Evolutionary conservation across 2,797 vertebrate genomes (phyloP).

Genomic region (Chiloscyllium punctatum): DNA sequence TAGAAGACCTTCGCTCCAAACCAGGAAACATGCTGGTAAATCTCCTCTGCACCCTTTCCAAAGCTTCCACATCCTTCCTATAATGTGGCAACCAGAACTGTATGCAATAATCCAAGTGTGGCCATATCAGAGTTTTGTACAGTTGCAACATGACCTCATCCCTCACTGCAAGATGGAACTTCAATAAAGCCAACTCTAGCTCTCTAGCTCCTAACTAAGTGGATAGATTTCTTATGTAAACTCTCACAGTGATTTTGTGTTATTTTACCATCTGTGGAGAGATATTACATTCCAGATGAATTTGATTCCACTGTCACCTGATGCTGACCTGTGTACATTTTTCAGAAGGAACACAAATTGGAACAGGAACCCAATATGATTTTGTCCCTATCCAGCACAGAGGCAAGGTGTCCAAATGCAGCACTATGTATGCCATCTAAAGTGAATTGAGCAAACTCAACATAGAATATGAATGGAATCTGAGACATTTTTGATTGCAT

Average conservation of each 20-base stretch:
- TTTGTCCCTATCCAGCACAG: background rate
- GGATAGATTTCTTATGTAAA: background rate
- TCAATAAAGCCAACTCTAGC: background rate
- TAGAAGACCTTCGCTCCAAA: too few species aligned
- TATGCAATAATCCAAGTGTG: too few species aligned
- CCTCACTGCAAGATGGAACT: too few species aligned
- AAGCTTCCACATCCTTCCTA: too few species aligned
- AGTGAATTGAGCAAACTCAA: too few species aligned
- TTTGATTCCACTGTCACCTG: background rate
- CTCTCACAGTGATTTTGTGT: background rate
- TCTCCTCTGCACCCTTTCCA: too few species aligned
- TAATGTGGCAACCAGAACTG: too few species aligned
- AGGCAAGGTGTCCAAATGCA: background rate
- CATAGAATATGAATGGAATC: background rate
- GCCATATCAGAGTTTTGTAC: too few species aligned
- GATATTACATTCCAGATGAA: background rate
- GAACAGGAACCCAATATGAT: background rate
- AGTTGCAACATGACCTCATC: too few species aligned
- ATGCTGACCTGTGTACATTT: background rate
- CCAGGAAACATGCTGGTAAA: too few species aligned
- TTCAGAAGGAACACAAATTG: background rate
- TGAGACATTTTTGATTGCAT: background rate
- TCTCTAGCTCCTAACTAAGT: background rate
- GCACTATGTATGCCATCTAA: background rate
- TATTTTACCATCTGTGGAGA: background rate